phyloP scores from a whole-genome alignment of 2,888 invertebrate genomes.

The Cephus rjabovi region DNA sequence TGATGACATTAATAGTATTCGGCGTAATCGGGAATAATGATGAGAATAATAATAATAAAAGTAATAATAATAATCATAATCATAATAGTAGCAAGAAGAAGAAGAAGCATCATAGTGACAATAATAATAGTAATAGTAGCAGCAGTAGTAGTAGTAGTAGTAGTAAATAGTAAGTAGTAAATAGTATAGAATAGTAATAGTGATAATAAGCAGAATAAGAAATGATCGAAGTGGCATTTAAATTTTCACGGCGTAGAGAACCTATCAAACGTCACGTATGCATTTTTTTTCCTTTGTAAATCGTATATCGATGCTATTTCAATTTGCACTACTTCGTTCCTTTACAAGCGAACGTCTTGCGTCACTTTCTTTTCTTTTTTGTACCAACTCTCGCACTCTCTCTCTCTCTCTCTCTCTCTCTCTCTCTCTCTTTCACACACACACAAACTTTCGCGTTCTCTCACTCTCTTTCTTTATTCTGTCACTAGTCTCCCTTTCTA shows the following conservation, averaged over 20 bases:
- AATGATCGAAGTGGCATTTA: not conserved
- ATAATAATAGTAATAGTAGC: slow-evolving; percentile 47
- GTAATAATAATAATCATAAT: not conserved
- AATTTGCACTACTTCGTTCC: not conserved
- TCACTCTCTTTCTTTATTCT: not conserved
- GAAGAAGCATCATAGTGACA: slow-evolving; percentile 37
- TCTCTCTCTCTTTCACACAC: not conserved
- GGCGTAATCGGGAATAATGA: not conserved
- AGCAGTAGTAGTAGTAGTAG: slow-evolving; percentile 29
- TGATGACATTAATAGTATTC: slow-evolving; percentile 3
- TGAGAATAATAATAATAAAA: not conserved
- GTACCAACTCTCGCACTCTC: not conserved
- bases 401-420: no score
- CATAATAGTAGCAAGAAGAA: not conserved
- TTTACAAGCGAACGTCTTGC: not conserved
- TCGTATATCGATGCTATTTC: not conserved
- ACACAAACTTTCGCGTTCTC: not conserved
- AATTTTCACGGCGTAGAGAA: not conserved
- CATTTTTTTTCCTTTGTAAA: not conserved
- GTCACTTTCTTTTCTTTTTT: not conserved
- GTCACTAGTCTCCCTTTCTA: not conserved
- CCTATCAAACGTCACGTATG: not conserved
- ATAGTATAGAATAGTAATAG: slow-evolving; percentile 28
- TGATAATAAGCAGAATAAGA: slow-evolving; percentile 18
- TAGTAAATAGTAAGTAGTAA: slow-evolving; percentile 29